These are phyloP conservation scores for Perccottus glenii DNA, from an alignment of 2,113 vertebrate species.

Conservation along the genomic window DNA sequence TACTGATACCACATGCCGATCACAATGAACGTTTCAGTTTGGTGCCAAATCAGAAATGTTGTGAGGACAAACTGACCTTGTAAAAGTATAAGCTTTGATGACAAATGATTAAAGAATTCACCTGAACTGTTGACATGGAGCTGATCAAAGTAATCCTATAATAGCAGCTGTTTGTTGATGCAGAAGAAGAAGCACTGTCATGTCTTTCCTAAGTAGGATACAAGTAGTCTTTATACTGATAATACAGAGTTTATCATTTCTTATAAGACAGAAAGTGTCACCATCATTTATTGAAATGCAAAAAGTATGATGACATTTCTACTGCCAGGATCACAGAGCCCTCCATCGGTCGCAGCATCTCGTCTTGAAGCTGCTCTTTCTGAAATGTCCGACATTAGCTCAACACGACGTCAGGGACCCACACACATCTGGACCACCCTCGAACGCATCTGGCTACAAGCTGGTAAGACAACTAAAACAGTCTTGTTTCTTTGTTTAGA, in stretches of 20 bases:
- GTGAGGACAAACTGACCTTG: not conserved
- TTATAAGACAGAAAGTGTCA: too few relatives aligned
- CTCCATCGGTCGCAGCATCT: conserved; percentile 89
- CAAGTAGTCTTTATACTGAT: too few relatives aligned
- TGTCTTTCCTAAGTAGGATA: too few relatives aligned
- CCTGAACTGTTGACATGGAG: too few relatives aligned
- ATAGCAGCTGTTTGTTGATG: too few relatives aligned
- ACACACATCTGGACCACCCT: conserved; percentile 90
- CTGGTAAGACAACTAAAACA: conserved; percentile 81
- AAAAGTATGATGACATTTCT: not conserved
- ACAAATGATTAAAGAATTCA: too few relatives aligned
- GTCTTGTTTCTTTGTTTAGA: not conserved
- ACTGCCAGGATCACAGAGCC: conserved; percentile 84
- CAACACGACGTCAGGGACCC: conserved; percentile 87
- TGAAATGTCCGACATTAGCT: conserved; percentile 87
- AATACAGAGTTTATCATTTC: too few relatives aligned
- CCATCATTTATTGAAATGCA: too few relatives aligned
- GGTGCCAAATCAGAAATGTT: not conserved
- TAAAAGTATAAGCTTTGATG: not conserved
- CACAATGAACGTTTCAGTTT: not conserved
- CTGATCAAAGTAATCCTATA: too few relatives aligned
- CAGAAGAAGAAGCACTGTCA: too few relatives aligned
- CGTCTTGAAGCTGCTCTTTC: conserved; percentile 95
- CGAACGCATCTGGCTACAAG: conserved; percentile 96
- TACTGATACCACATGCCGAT: not conserved